phyloP scores from a whole-genome alignment of 2,113 vertebrate species.

The Tragelaphus buxtoni region DNA sequence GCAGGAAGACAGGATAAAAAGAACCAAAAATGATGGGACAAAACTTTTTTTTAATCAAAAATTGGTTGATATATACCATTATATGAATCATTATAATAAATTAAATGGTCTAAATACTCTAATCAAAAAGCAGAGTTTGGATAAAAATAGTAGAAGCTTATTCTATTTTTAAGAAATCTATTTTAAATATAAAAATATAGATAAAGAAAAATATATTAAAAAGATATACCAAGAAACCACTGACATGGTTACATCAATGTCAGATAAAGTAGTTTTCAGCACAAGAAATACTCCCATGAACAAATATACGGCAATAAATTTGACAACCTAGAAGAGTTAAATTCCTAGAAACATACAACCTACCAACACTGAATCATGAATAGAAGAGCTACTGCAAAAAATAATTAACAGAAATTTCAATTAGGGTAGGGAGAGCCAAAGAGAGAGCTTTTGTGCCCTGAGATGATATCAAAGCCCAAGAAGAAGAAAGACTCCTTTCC shows the following conservation, averaged over 20 bases:
- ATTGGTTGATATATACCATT: background rate
- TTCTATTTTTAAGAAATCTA: background rate
- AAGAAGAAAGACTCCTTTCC: background rate
- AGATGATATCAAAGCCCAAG: background rate
- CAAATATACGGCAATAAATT: background rate
- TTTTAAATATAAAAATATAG: background rate
- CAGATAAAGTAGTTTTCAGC: background rate
- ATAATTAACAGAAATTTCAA: background rate
- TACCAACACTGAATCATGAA: background rate
- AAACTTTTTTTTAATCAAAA: background rate
- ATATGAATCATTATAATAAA: background rate
- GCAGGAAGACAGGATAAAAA: background rate
- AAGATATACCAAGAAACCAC: background rate
- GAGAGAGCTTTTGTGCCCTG: background rate
- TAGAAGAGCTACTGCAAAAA: background rate
- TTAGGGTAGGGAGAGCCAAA: background rate
- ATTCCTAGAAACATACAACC: background rate
- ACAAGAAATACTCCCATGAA: background rate
- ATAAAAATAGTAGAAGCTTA: background rate
- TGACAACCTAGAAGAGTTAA: background rate
- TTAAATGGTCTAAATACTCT: background rate
- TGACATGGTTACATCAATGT: background rate
- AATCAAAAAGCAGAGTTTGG: background rate
- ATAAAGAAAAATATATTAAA: background rate
- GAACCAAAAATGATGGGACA: background rate